Percentiles rank a stretch among this genome's conserved stretches.
Evolutionary conservation across 2,113 vertebrate species (phyloP).

Genomic region (Toxostoma redivivum): DNA sequence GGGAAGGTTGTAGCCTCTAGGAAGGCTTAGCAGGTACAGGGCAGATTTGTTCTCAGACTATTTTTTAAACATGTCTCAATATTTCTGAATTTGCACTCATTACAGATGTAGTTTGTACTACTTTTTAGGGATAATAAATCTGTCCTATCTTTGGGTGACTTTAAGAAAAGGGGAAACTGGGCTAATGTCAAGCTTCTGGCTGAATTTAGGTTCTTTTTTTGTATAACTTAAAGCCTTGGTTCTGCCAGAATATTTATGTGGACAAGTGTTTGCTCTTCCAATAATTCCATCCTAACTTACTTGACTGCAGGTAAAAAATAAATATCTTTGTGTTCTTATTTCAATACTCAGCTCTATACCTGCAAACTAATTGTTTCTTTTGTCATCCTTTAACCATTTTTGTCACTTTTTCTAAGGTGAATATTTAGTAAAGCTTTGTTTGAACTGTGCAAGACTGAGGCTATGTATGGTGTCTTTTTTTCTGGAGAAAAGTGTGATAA

Average conservation of each 20-base stretch:
- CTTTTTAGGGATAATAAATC: background rate
- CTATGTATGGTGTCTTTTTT: background rate
- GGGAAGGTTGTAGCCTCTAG: background rate
- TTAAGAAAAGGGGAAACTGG: background rate
- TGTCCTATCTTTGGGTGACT: background rate
- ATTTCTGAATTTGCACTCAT: background rate
- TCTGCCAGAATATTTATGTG: background rate
- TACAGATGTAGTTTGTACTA: background rate
- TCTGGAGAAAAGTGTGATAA: background rate
- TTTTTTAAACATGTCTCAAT: background rate
- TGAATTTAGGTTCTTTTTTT: background rate
- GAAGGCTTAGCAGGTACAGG: background rate
- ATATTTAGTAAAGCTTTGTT: background rate
- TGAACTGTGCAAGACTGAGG: background rate
- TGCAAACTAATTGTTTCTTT: background rate
- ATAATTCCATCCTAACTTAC: background rate
- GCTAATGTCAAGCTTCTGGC: background rate
- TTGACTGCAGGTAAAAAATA: background rate
- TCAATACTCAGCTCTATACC: background rate
- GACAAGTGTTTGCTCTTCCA: background rate
- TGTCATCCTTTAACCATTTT: background rate
- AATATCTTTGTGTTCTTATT: background rate
- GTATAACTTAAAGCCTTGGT: background rate
- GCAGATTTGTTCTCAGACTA: background rate
- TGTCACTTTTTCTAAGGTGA: background rate